Base-by-base conservation (phyloP, 2,888 invertebrate species). In the Psylliodes chrysocephalus region DNA sequence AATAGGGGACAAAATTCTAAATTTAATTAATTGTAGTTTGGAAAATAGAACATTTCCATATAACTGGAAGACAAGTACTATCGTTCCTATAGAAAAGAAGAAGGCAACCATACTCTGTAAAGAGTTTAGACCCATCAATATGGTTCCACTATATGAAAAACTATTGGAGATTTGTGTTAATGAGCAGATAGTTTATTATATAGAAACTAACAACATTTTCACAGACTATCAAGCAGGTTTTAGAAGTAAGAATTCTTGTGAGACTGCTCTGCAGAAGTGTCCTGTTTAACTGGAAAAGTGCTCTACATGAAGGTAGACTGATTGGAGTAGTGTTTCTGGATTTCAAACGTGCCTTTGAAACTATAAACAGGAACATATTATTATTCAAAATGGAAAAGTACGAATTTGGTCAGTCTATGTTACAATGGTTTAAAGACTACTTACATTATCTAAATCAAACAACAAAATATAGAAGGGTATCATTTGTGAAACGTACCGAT, bases 91-190 rank as follows among this genome's bases (percentile, higher is more conserved):
- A n/a, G 18, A 19, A 38, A 38, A 56, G 28, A 46, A 18, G n/a
- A 18, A 54, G 18, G 12, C 5, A n/a, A 53, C 52, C 3, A 28
- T 54, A 33, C 14, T 1, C 15, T 17, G 17, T 19, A 17, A 44
- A 56, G 56, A 56, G 46, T 30, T 30, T 17, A 28, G 56, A 5
- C 46, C 46, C 3, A 15, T 56, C 18, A 56, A 56, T 38, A 44
- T 46, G 56, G 46, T 56, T 10, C 56, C 56, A 5, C n/a, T 6
- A 10, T 46, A 46, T 19, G 44, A 3, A 33, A 56, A 33, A 22
- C 6, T 22, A 22, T 22, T 22, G 6, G 22, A 22, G 6, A 33
- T 17, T 1, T 28, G 28, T 17, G 17, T 56, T 17, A 56, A 56
- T 38, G 22, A 46, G 28, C 44, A 56, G 33, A 15, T 44, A 38